Base-by-base conservation (phyloP, 2,888 invertebrate species). In the Petrophora chlorosata region DNA sequence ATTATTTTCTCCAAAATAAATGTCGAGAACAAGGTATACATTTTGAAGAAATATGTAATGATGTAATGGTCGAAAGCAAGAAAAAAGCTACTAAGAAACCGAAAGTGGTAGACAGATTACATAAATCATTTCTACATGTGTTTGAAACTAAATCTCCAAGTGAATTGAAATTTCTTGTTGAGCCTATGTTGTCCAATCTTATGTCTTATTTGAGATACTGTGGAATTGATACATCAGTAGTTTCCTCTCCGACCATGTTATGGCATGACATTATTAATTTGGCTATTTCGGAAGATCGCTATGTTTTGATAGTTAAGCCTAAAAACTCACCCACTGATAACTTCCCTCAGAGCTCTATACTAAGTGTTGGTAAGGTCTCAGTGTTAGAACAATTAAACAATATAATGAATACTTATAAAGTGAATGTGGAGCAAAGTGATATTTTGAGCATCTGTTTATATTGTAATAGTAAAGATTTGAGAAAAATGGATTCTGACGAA, bases 391-490 rank as follows among this genome's bases (percentile, higher is more conserved):
- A 96, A 73, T 76, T 95, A 17, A 79, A 90, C 46, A 93, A 94
- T 76, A 92, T 96, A 36, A 75, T 96, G 22, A 82, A 82, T 36
- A 90, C 92, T 72, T 96, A 94, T 73, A 93, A 93, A 70, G 88
- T 96, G 45, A 73, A 76, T 29, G 88, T 96, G 34, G 91, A 88
- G 17, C 89, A 92, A 70, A 89, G 88, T 52, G 92, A 96, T 78
- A 91, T 96, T 53, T 93, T 95, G 65, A 94, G 92, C 65, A 90
- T 95, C 61, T 97, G 97, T 79, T 92, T 93, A 79, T 93, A 94
- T 78, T 90, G 92, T 74, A 91, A 91, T 67, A 67, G 71, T 26
- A 73, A 63, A 49, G 68, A 76, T 48, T 61, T 88, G 54, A 82
- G 56, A 53, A 76, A 65, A 50, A 46, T 87, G 17, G 58, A 62